phyloP scores from a whole-genome alignment of 2,888 invertebrate genomes.

The Electrophaes corylata region DNA sequence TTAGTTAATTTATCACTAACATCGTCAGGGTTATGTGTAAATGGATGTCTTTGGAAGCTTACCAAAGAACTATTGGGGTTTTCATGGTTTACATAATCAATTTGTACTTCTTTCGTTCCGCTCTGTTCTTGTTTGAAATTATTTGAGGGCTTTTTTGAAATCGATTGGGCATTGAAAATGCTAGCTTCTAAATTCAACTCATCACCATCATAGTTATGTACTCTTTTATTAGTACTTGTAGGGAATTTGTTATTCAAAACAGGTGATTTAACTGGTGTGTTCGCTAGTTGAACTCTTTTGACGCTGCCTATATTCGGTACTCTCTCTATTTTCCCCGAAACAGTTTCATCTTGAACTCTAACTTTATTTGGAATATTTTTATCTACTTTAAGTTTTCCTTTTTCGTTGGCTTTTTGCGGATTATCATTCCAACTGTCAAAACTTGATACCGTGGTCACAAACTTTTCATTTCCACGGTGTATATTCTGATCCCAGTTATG shows the following conservation, averaged over 20 bases:
- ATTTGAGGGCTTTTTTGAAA: conserved; percentile 5
- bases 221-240: conserved; percentile 12
- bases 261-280: conserved; percentile 53
- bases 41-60: conserved; percentile 4
- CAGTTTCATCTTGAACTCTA: conserved; percentile 19
- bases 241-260: conserved; percentile 14
- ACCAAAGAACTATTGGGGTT: neutral
- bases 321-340: conserved; percentile 49
- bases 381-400: conserved; percentile 17
- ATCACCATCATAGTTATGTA: conserved; percentile 18
- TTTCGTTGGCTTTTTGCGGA: conserved; percentile 8
- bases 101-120: conserved; percentile 5
- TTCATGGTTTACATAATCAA: neutral
- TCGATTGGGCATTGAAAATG: conserved; percentile 14
- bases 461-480: neutral
- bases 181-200: conserved; percentile 27
- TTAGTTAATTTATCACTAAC: neutral
- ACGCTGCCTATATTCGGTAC: conserved; percentile 54
- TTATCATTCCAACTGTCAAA: conserved; percentile 3
- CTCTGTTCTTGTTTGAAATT: conserved; percentile 10
- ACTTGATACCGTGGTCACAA: neutral
- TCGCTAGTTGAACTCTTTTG: conserved; percentile 48
- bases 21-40: conserved; percentile 4
- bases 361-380: conserved; percentile 6
- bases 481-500: conserved; percentile 31